Conservation (phyloP, 1,140 invertebrate species). For the Drosophila nebulosa region DNA sequence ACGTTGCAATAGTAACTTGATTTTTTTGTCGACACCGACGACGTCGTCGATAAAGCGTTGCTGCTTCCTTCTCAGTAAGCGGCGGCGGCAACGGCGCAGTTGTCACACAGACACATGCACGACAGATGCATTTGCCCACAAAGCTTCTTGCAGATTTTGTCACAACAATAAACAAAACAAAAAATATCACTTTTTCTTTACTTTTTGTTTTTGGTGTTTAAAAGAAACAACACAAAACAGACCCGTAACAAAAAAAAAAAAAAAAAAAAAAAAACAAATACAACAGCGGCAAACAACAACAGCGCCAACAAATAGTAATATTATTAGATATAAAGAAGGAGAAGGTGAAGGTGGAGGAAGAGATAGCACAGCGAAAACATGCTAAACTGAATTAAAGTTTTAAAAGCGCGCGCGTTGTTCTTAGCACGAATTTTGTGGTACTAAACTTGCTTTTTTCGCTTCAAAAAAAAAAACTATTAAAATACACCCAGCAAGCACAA, state of each 20-base stretch:
- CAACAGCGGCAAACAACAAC: neutral
- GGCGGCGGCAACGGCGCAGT: too few species aligned
- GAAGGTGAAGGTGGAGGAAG: neutral
- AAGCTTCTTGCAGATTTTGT: neutral
- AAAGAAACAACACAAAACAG: slow-evolving; percentile 1
- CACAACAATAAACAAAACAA: neutral
- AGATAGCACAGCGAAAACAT: neutral
- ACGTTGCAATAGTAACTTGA: neutral
- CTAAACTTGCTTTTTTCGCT: slow-evolving; percentile 48
- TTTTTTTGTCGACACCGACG: neutral
- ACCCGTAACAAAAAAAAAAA: neutral
- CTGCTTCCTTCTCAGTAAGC: too few species aligned
- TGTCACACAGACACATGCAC: neutral
- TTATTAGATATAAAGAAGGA: neutral
- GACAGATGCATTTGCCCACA: neutral
- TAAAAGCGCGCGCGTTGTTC: slow-evolving; percentile 43
- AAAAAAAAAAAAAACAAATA: slow-evolving; percentile 7
- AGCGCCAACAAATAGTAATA: neutral
- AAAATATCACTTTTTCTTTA: neutral
- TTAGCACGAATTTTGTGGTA: slow-evolving; percentile 67
- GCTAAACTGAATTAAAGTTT: slow-evolving; percentile 35
- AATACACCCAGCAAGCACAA: slow-evolving; percentile 35
- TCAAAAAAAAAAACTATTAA: slow-evolving; percentile 55
- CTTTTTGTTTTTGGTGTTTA: neutral
- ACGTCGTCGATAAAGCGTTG: too few species aligned